phyloP scores from a whole-genome alignment of 2,888 invertebrate genomes.

The Cacoxenus indagator region DNA sequence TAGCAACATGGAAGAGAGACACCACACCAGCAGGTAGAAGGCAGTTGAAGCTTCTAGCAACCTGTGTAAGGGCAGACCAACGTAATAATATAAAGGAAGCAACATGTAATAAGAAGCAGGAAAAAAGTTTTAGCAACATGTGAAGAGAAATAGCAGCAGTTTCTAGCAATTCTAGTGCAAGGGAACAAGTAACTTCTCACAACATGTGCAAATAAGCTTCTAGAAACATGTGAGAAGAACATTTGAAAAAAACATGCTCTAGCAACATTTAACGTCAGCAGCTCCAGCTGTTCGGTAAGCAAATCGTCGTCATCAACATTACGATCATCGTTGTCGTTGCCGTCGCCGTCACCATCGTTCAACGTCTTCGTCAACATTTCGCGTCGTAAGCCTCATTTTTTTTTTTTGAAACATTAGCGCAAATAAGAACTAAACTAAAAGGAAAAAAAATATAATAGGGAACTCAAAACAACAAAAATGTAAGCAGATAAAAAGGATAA shows the following conservation, averaged over 20 bases:
- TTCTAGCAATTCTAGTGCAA: no score
- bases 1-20: conserved; percentile 24
- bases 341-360: background rate
- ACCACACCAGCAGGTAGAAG: conserved; percentile 3
- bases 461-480: background rate
- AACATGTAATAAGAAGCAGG: no score
- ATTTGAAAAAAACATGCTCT: background rate
- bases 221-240: background rate
- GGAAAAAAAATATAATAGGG: background rate
- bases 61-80: conserved; percentile 19
- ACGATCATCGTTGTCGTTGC: background rate
- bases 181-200: no score
- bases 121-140: conserved; percentile 32
- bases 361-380: background rate
- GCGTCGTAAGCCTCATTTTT: background rate
- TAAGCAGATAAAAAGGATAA: conserved; percentile 1
- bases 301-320: background rate
- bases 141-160: conserved; percentile 33
- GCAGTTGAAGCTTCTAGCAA: conserved; percentile 36
- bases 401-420: background rate
- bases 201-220: no score
- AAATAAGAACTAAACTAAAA: background rate
- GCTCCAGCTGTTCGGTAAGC: background rate
- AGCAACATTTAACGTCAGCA: background rate
- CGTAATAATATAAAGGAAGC: no score